These are phyloP conservation scores for Morone chrysops DNA, from an alignment of 2,113 vertebrate genomes.

Conservation along the genomic window DNA sequence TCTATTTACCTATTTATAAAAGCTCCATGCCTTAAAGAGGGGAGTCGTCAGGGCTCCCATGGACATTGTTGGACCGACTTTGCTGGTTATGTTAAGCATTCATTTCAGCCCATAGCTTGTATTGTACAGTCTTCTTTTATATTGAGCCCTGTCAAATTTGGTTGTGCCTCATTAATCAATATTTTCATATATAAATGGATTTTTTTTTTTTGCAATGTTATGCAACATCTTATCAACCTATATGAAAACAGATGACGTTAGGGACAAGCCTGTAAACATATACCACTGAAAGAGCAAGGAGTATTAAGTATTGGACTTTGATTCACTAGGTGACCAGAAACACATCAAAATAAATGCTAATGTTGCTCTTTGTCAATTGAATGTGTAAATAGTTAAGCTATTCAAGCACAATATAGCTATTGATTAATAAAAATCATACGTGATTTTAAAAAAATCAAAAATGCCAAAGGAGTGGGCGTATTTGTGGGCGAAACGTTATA, in stretches of 20 bases:
- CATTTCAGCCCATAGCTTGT: not conserved
- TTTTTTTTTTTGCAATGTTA: too few relatives aligned
- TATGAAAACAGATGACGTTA: not conserved
- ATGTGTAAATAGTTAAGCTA: not conserved
- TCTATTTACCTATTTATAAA: conserved; percentile 16
- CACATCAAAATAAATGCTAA: not conserved
- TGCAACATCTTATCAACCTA: not conserved
- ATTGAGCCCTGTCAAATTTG: not conserved
- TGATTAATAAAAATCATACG: too few relatives aligned
- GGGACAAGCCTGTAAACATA: not conserved
- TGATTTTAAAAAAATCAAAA: too few relatives aligned
- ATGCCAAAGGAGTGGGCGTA: not conserved
- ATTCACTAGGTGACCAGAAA: not conserved
- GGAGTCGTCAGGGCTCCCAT: not conserved
- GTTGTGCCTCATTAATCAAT: not conserved
- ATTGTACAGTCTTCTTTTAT: not conserved
- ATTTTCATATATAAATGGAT: not conserved
- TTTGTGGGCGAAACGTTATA: too few relatives aligned
- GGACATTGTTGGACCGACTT: not conserved
- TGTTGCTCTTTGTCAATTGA: not conserved
- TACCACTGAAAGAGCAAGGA: not conserved
- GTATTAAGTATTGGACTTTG: not conserved
- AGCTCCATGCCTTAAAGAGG: not conserved
- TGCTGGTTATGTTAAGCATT: not conserved
- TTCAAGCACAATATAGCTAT: too few relatives aligned